Conservation (phyloP, 2,888 invertebrate species). For the Slavum lentiscoides region DNA sequence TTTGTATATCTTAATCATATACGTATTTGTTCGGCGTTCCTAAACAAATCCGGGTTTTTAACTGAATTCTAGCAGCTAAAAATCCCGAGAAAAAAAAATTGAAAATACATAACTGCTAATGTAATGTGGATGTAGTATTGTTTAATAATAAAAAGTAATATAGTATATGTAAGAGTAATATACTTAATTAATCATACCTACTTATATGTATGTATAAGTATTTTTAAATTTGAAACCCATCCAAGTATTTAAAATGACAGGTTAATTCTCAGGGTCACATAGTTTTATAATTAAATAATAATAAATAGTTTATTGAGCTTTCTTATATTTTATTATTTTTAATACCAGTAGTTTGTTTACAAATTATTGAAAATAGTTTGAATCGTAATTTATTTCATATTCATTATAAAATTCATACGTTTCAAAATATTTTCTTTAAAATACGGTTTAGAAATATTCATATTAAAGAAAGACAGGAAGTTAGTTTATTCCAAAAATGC, state of each 20-base stretch:
- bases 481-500: neutral
- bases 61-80: too few relatives aligned
- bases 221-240: constrained; percentile 26
- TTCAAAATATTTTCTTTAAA: too few relatives aligned
- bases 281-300: neutral
- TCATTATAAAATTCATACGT: too few relatives aligned
- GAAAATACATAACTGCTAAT: too few relatives aligned
- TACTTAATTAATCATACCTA: constrained; percentile 9
- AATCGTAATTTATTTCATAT: too few relatives aligned
- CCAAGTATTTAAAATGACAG: neutral
- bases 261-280: constrained; percentile 24
- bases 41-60: too few relatives aligned
- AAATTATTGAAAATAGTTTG: too few relatives aligned
- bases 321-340: constrained; percentile 10
- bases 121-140: neutral
- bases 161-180: neutral
- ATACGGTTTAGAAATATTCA: neutral
- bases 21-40: too few relatives aligned
- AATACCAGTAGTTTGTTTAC: neutral
- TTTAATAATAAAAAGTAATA: neutral
- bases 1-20: too few relatives aligned
- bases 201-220: neutral
- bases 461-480: neutral
- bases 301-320: neutral
- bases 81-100: too few relatives aligned